Percentiles rank a stretch among this genome's conserved stretches.
phyloP scores from a whole-genome alignment of 1,140 invertebrate species.

The Formica exsecta region DNA sequence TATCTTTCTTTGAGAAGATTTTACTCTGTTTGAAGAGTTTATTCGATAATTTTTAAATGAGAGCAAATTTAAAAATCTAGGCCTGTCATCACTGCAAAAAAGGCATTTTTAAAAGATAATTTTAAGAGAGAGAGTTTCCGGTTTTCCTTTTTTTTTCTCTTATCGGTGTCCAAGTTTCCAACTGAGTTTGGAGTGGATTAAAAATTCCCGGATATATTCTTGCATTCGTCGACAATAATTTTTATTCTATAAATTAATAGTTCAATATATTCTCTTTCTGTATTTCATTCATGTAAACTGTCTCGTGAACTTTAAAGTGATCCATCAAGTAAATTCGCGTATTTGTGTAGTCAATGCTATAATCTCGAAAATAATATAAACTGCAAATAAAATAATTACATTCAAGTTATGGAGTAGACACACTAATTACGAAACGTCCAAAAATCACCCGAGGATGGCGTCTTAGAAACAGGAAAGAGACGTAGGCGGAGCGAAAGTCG shows the following conservation, averaged over 20 bases:
- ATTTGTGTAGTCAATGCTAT: background rate
- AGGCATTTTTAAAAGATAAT: background rate
- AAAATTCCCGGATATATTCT: background rate
- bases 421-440: background rate
- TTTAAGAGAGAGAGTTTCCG: background rate
- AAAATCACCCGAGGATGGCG: slow-evolving; percentile 3
- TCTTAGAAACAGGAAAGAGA: slow-evolving; percentile 69
- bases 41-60: background rate
- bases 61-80: background rate
- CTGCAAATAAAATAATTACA: background rate
- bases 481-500: slow-evolving; percentile 78
- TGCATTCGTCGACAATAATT: background rate
- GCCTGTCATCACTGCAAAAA: too few species aligned
- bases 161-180: background rate
- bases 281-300: background rate
- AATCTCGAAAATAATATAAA: background rate
- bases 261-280: background rate
- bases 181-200: background rate
- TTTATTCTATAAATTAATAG: background rate
- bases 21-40: background rate
- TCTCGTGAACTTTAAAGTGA: background rate
- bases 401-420: background rate
- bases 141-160: background rate
- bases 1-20: background rate
- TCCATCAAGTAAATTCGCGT: background rate